A percentile compares a stretch with the other conserved stretches of the same genome.
Evolutionary conservation across 2,888 invertebrate genomes (phyloP).

Genomic region (Drosophila nigricruria): DNA sequence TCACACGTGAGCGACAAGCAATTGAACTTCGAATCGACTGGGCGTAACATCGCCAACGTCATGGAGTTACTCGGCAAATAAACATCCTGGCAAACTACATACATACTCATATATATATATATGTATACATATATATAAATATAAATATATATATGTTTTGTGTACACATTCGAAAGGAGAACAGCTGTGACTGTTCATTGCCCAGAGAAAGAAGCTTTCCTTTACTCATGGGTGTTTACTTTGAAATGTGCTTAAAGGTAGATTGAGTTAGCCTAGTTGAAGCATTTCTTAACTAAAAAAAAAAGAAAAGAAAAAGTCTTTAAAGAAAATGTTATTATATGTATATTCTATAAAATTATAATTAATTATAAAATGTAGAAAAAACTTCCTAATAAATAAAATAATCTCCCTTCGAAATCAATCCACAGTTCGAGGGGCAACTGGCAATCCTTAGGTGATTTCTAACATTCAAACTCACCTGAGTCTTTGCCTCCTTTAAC

Average conservation of each 20-base stretch:
- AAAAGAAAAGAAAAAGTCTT: neutral
- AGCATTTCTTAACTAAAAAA: neutral
- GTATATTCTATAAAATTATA: no score
- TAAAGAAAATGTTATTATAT: no score
- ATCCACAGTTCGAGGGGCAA: no score
- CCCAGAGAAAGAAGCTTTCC: neutral
- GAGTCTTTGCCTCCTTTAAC: constrained; percentile 96
- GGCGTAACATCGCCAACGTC: constrained; percentile 45
- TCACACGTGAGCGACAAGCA: constrained; percentile 29
- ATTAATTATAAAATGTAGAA: no score
- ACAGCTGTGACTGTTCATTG: constrained; percentile 1
- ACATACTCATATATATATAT: neutral
- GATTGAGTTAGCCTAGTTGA: neutral
- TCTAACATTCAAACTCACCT: constrained; percentile 87
- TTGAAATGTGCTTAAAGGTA: neutral
- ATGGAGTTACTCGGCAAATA: constrained; percentile 5
- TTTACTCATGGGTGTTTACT: neutral
- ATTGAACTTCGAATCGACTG: constrained; percentile 43
- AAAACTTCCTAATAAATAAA: no score
- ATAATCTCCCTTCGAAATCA: no score
- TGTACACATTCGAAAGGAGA: neutral
- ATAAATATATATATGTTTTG: no score
- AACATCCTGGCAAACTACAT: neutral
- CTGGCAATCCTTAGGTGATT: no score
- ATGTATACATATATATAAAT: neutral